phyloP scores from a whole-genome alignment of 30 jellyfish, hydroid and myxozoan species.

The Aurelia aurita region DNA sequence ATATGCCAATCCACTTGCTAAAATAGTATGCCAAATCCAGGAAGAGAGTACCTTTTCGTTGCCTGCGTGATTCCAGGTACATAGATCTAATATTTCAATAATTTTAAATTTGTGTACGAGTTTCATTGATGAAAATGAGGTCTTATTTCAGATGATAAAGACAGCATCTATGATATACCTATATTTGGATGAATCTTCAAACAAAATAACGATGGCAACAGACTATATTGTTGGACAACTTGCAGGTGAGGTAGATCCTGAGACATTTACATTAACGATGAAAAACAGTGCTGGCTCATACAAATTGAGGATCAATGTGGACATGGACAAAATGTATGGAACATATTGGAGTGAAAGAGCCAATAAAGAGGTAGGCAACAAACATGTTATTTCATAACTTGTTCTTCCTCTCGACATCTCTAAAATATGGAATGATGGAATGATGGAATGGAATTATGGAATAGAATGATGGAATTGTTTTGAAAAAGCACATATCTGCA shows the following conservation, averaged over 20 bases:
- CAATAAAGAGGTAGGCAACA: conserved; percentile 40
- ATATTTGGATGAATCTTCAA: conserved; percentile 20
- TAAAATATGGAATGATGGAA: too few relatives aligned
- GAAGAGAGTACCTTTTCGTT: too few relatives aligned
- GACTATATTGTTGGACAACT: conserved; percentile 46
- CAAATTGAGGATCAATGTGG: conserved; percentile 33
- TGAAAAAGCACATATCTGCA: too few relatives aligned
- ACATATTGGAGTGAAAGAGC: conserved; percentile 60
- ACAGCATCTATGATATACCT: conserved; percentile 44
- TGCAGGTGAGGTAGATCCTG: conserved; percentile 52
- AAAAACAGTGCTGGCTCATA: conserved; percentile 49
- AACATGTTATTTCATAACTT: not conserved
- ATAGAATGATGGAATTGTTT: too few relatives aligned
- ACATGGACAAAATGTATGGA: conserved; percentile 54
- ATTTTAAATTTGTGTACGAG: too few relatives aligned
- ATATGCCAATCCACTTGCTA: too few relatives aligned
- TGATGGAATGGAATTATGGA: too few relatives aligned
- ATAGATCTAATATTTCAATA: too few relatives aligned
- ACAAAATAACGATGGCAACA: conserved; percentile 45
- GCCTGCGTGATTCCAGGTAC: too few relatives aligned
- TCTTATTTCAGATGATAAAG: conserved; percentile 19
- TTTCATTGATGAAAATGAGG: too few relatives aligned
- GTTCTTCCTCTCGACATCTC: too few relatives aligned
- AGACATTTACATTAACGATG: conserved; percentile 43
- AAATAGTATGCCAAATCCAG: too few relatives aligned